Conservation (phyloP, 2,797 vertebrate genomes). For the Gambelia wislizenii region DNA sequence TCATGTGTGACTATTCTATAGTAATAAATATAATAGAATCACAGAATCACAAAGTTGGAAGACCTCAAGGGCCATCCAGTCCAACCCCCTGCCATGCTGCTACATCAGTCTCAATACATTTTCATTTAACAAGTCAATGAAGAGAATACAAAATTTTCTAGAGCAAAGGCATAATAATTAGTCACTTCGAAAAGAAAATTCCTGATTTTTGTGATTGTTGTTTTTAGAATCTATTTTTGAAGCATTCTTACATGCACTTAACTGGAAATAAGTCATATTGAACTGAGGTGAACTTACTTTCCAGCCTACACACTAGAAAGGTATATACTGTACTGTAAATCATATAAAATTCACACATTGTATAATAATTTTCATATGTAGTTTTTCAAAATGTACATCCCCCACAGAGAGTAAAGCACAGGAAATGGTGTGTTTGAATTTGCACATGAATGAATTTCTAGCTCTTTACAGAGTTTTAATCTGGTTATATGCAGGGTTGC, state of each 20-base stretch:
- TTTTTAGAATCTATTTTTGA: background rate
- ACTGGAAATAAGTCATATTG: too few species aligned
- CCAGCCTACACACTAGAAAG: too few species aligned
- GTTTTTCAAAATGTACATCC: background rate
- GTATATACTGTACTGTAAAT: too few species aligned
- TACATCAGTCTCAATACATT: background rate
- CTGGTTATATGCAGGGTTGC: too few species aligned
- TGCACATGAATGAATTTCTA: background rate
- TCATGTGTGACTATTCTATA: background rate
- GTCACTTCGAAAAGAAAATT: background rate
- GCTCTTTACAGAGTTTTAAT: background rate
- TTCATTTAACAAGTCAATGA: background rate
- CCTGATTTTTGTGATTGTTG: background rate
- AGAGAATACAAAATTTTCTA: background rate
- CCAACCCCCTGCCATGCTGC: too few species aligned
- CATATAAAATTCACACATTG: too few species aligned
- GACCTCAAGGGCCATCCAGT: too few species aligned
- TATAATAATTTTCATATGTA: too few species aligned
- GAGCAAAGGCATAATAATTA: background rate
- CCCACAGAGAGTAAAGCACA: background rate
- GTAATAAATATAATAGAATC: background rate
- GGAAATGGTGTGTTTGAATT: background rate
- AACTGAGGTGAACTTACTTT: too few species aligned
- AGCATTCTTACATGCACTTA: background rate
- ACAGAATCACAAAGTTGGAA: too few species aligned